These are phyloP conservation scores for Azorinus chamasolen DNA, from an alignment of 2,888 invertebrate genomes.

Conservation along the genomic window DNA sequence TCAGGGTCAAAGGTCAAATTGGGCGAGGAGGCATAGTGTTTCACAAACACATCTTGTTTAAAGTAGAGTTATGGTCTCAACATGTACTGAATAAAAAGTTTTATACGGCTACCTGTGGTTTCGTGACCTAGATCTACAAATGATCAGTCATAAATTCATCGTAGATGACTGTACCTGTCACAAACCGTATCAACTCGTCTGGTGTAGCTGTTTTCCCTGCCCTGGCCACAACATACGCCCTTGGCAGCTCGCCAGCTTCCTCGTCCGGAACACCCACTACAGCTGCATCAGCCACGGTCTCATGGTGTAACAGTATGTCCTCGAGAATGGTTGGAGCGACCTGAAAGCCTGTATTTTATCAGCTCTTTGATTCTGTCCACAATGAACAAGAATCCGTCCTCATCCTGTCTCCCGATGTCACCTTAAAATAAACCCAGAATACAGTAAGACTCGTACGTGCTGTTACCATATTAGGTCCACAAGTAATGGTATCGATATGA, in stretches of 20 bases:
- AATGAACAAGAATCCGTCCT: slow-evolving; percentile 92
- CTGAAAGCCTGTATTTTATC: slow-evolving; percentile 95
- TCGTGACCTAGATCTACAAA: too few relatives aligned
- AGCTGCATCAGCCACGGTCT: slow-evolving; percentile 91
- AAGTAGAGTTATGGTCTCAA: too few relatives aligned
- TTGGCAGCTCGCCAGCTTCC: slow-evolving; percentile 91
- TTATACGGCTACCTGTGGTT: too few relatives aligned
- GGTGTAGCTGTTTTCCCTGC: slow-evolving; percentile 84
- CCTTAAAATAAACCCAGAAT: slow-evolving; percentile 90
- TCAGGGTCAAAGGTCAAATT: too few relatives aligned
- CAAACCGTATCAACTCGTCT: slow-evolving; percentile 88
- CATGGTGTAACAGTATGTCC: slow-evolving; percentile 91
- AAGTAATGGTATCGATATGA: too few relatives aligned
- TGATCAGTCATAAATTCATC: too few relatives aligned
- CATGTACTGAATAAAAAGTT: too few relatives aligned
- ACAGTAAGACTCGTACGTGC: too few relatives aligned
- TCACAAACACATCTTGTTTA: too few relatives aligned
- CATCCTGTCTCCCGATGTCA: slow-evolving; percentile 93
- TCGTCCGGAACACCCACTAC: slow-evolving; percentile 90
- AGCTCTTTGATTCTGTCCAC: slow-evolving; percentile 96
- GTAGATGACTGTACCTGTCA: too few relatives aligned
- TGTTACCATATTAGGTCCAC: too few relatives aligned
- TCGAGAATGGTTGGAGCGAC: slow-evolving; percentile 96
- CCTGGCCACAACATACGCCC: slow-evolving; percentile 91
- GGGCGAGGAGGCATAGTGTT: too few relatives aligned